phyloP scores from a whole-genome alignment of 2,113 vertebrate species.

The Callipepla squamata region DNA sequence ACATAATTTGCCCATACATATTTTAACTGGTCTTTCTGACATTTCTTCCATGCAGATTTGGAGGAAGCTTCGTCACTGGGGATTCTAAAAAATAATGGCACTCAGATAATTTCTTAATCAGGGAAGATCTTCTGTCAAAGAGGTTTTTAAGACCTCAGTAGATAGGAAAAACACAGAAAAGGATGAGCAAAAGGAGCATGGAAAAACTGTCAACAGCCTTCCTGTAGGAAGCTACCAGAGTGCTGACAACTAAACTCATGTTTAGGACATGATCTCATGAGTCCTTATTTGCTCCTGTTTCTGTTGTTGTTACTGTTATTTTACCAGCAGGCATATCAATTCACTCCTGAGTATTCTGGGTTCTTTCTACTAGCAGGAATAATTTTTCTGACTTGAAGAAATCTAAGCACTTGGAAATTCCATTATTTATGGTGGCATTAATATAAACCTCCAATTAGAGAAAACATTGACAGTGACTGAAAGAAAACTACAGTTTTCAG shows the following conservation, averaged over 20 bases:
- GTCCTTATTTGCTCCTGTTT: too few relatives aligned
- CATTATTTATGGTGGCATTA: background rate
- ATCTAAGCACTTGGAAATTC: background rate
- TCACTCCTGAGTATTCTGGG: too few relatives aligned
- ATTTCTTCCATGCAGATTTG: too few relatives aligned
- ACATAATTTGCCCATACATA: background rate
- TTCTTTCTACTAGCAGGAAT: background rate
- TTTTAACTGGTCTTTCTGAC: background rate
- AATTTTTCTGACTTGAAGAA: background rate
- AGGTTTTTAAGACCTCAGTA: background rate
- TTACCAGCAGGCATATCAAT: too few relatives aligned
- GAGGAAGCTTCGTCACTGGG: background rate
- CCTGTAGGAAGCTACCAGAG: too few relatives aligned
- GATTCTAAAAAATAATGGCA: background rate
- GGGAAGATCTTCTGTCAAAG: background rate
- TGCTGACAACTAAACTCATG: too few relatives aligned
- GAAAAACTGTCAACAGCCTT: too few relatives aligned
- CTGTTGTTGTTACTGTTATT: too few relatives aligned
- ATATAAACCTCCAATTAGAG: background rate
- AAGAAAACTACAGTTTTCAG: background rate
- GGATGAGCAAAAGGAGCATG: background rate
- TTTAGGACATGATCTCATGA: too few relatives aligned
- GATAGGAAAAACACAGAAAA: background rate
- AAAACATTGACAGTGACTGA: background rate
- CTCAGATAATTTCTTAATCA: background rate